Conservation (phyloP, 1,140 invertebrate genomes). For the Bombus sibiricus region DNA sequence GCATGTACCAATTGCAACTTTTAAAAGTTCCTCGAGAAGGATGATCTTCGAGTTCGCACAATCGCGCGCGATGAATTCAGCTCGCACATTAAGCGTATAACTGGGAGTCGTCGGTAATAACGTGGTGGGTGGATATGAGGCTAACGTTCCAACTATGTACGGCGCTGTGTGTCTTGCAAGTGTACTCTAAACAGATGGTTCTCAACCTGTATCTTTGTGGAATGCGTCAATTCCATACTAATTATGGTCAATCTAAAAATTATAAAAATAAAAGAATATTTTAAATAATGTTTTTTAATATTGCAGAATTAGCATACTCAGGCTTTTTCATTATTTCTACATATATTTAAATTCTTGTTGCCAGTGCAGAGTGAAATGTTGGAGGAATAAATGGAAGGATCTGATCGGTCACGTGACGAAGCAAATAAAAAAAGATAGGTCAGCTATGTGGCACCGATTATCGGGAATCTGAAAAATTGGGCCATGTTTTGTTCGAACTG, state of each 20-base stretch:
- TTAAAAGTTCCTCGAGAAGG: background rate
- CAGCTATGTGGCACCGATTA: constrained; percentile 11
- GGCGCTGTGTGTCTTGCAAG: constrained; percentile 36
- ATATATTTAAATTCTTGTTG: background rate
- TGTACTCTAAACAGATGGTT: constrained; percentile 36
- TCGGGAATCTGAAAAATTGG: constrained; percentile 22
- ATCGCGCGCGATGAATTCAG: constrained; percentile 37
- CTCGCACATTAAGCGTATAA: constrained; percentile 43
- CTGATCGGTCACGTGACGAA: background rate
- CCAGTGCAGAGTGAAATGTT: background rate
- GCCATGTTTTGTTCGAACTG: background rate
- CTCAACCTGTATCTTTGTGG: constrained; percentile 1
- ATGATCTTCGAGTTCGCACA: background rate
- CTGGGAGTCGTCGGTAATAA: constrained; percentile 36
- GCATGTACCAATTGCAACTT: background rate
- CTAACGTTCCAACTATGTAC: constrained; percentile 48
- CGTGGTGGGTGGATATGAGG: constrained; percentile 34
- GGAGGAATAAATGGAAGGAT: background rate
- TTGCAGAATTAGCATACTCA: background rate
- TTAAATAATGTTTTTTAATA: background rate
- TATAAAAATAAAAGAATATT: background rate
- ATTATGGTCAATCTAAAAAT: background rate
- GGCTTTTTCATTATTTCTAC: too few relatives aligned
- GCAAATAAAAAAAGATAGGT: background rate
- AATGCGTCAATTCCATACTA: background rate